A percentile compares a stretch with the other conserved stretches of the same genome.
Conservation (phyloP, 2,113 vertebrate species). For the Columba livia region DNA sequence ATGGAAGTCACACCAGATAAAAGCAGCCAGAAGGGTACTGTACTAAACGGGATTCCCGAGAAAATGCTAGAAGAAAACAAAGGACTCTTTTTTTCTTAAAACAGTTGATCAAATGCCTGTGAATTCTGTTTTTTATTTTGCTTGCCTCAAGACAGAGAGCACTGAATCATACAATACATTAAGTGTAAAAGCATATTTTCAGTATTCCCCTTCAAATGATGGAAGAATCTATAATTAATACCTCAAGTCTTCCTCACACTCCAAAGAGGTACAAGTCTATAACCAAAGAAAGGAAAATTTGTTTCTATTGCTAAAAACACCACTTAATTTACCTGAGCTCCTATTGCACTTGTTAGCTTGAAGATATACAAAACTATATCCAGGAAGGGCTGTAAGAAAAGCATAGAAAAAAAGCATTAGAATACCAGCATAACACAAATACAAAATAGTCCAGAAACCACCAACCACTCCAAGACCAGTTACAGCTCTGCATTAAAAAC, state of each 20-base stretch:
- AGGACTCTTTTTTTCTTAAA: background rate
- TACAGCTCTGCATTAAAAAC: background rate
- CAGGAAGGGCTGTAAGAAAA: conserved; percentile 87
- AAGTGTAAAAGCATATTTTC: background rate
- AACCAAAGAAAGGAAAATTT: background rate
- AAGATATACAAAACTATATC: conserved; percentile 97
- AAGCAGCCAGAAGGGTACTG: background rate
- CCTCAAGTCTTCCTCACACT: background rate
- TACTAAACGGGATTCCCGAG: background rate
- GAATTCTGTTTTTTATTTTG: background rate
- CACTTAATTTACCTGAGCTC: conserved; percentile 85
- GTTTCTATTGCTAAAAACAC: background rate
- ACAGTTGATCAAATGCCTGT: background rate
- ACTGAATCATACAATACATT: background rate
- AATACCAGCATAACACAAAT: background rate
- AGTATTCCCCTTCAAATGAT: background rate
- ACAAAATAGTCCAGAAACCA: background rate
- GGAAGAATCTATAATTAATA: background rate
- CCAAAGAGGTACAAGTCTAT: background rate
- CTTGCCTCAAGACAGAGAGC: background rate
- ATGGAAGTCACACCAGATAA: background rate
- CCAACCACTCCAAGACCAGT: background rate
- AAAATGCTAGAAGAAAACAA: background rate
- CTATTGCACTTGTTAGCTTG: conserved; percentile 94
- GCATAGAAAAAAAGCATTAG: background rate